Conservation (phyloP, 2,113 vertebrate species). For the Amia ocellicauda region DNA sequence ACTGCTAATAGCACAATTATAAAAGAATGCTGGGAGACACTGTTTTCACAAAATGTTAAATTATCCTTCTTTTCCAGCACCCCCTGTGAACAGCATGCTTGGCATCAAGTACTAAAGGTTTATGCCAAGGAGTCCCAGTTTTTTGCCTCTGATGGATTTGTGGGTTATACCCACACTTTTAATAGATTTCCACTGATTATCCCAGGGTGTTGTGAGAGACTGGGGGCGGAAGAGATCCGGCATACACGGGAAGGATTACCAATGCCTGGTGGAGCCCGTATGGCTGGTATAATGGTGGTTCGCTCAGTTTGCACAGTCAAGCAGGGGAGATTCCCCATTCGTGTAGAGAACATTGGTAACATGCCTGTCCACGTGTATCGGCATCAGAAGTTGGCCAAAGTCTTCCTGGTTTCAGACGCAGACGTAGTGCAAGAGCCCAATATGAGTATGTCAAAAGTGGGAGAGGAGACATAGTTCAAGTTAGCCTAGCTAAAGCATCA, state of each 20-base stretch:
- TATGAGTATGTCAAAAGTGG: background rate
- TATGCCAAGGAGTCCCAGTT: background rate
- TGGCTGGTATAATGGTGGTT: background rate
- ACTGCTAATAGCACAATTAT: too few relatives aligned
- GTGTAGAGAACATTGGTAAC: background rate
- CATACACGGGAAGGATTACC: too few relatives aligned
- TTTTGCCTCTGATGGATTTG: background rate
- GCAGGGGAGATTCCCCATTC: background rate
- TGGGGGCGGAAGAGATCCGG: too few relatives aligned
- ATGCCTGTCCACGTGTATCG: background rate
- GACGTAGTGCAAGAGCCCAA: background rate
- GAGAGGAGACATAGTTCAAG: background rate
- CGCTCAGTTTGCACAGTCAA: background rate
- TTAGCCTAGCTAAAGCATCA: background rate
- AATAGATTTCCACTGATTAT: too few relatives aligned
- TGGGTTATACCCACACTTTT: too few relatives aligned
- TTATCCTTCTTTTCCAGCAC: background rate
- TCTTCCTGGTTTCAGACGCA: background rate
- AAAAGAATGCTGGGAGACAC: too few relatives aligned
- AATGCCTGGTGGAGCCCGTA: background rate
- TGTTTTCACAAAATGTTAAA: background rate
- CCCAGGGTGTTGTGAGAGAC: too few relatives aligned
- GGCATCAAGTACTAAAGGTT: background rate
- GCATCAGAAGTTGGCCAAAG: background rate
- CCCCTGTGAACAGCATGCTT: background rate